Conservation (phyloP, 2,797 vertebrate species). For the Helostoma temminkii region DNA sequence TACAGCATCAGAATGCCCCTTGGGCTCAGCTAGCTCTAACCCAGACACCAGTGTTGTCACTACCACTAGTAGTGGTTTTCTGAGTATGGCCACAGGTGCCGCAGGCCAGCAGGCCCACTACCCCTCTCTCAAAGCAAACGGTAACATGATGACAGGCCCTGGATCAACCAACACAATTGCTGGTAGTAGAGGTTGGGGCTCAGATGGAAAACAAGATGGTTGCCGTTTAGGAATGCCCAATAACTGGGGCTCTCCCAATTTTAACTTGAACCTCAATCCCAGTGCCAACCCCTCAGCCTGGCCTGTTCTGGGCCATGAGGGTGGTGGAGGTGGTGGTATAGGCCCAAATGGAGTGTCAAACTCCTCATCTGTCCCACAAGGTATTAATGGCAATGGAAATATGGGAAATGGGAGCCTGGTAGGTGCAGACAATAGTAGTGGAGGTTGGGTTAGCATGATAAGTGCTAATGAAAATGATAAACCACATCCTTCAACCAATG, state of each 20-base stretch:
- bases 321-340: slow-evolving; percentile 86
- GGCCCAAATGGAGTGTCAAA: slow-evolving; percentile 76
- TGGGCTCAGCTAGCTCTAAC: slow-evolving; percentile 89
- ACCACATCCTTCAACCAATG: slow-evolving; percentile 91
- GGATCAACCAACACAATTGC: slow-evolving; percentile 85
- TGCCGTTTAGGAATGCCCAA: slow-evolving; percentile 64
- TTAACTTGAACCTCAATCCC: slow-evolving; percentile 98
- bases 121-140: slow-evolving; percentile 89
- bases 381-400: slow-evolving; percentile 77
- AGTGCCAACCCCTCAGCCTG: slow-evolving; percentile 97
- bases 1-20: slow-evolving; percentile 90
- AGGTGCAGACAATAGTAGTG: slow-evolving; percentile 77
- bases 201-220: slow-evolving; percentile 92
- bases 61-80: slow-evolving; percentile 81
- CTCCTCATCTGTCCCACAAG: slow-evolving; percentile 70
- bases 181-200: slow-evolving; percentile 85
- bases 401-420: slow-evolving; percentile 88
- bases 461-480: slow-evolving; percentile 82
- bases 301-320: slow-evolving; percentile 94
- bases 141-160: slow-evolving; percentile 90
- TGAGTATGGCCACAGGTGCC: slow-evolving; percentile 96
- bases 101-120: slow-evolving; percentile 93
- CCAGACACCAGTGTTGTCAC: slow-evolving; percentile 73
- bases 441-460: slow-evolving; percentile 92
- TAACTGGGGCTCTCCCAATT: slow-evolving; percentile 87